Conservation (phyloP, 2,113 vertebrate species). For the Mus pahari region DNA sequence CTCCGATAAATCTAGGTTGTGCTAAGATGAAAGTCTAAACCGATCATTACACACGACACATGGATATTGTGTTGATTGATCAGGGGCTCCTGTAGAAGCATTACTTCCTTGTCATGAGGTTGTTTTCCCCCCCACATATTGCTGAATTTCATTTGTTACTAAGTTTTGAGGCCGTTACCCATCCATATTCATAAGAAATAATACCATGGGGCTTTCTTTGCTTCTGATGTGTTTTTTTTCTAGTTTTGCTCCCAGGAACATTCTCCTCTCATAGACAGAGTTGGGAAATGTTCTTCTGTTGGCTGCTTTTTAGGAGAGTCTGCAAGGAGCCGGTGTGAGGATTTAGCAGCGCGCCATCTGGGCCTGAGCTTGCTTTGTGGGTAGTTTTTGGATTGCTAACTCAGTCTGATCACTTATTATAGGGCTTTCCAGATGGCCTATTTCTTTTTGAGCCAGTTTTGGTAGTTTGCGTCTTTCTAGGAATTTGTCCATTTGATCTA, state of each 20-base stretch:
- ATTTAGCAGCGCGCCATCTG: constrained; percentile 19
- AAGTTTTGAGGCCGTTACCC: not conserved
- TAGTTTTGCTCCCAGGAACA: not conserved
- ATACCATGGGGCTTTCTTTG: not conserved
- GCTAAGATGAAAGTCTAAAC: not conserved
- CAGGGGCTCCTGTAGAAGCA: not conserved
- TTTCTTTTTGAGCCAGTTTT: constrained; percentile 46
- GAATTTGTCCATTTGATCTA: constrained; percentile 49
- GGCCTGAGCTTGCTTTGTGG: constrained; percentile 4
- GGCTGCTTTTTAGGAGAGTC: not conserved
- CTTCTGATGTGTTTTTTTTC: not conserved
- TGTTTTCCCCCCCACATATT: not conserved
- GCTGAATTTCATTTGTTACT: not conserved
- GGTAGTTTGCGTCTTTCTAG: constrained; percentile 27
- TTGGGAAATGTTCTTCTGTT: not conserved
- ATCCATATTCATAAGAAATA: not conserved
- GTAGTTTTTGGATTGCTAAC: constrained; percentile 39
- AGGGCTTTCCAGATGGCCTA: constrained; percentile 28
- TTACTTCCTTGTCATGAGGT: not conserved
- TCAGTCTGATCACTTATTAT: constrained; percentile 19
- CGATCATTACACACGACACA: not conserved
- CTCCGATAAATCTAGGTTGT: not conserved
- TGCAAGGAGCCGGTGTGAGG: constrained; percentile 2
- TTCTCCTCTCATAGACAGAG: not conserved
- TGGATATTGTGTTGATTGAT: not conserved